A percentile compares a stretch with the other conserved stretches of the same genome.
Evolutionary conservation across 2,113 vertebrate genomes (phyloP).

Genomic region (Hypocryptadius cinnamomeus): DNA sequence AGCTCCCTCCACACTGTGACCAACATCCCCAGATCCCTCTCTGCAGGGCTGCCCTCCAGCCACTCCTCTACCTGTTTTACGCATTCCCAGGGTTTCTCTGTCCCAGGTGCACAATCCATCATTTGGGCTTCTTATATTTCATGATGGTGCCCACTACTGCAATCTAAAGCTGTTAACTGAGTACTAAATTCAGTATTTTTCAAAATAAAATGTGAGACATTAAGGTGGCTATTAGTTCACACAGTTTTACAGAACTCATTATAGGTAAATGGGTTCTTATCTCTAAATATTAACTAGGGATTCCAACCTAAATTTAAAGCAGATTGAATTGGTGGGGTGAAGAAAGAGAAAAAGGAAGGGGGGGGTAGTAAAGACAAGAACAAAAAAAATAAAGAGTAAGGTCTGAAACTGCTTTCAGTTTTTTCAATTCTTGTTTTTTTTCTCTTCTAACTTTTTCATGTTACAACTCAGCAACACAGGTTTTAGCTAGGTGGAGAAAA

Average conservation of each 20-base stretch:
- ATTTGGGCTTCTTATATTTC: neutral
- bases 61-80: fast-evolving
- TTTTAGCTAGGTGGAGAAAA: neutral
- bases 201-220: neutral
- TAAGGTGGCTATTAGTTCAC: neutral
- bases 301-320: neutral
- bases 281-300: neutral
- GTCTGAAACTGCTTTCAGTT: neutral
- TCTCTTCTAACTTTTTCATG: neutral
- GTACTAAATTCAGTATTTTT: neutral
- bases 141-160: neutral
- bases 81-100: fast-evolving
- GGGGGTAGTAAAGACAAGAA: neutral
- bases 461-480: neutral
- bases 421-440: neutral
- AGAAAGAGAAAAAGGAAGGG: neutral
- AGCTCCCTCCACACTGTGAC: neutral
- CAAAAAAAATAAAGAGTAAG: neutral
- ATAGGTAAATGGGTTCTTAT: neutral
- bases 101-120: neutral
- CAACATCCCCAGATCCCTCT: neutral
- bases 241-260: neutral
- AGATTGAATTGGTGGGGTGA: neutral
- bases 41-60: neutral
- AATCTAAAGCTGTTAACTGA: neutral